Evolutionary conservation across 2,888 invertebrate genomes (phyloP).

Genomic region (Epirrhoe tristata): DNA sequence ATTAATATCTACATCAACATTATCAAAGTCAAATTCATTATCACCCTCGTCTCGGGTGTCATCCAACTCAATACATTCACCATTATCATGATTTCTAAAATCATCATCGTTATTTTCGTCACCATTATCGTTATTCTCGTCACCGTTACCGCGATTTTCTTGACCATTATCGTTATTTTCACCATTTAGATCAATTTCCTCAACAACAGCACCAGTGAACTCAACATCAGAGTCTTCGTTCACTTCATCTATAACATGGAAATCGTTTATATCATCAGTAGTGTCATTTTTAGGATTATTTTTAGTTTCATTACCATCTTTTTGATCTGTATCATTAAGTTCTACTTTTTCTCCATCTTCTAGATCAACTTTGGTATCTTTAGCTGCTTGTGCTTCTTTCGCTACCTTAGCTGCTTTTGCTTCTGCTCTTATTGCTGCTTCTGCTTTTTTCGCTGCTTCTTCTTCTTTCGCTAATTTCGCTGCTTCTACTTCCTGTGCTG

Average conservation of each 20-base stretch:
- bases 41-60: neutral
- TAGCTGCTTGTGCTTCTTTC: neutral
- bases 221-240: conserved; percentile 35
- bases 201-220: neutral
- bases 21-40: neutral
- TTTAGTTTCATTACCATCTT: neutral
- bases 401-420: neutral
- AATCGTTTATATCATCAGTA: conserved; percentile 29
- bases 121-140: neutral
- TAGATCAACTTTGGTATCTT: neutral
- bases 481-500: neutral
- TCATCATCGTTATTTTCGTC: neutral
- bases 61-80: neutral
- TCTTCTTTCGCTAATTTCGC: no score
- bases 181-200: neutral
- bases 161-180: conserved; percentile 7
- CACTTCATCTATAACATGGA: conserved; percentile 39
- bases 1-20: conserved; percentile 32
- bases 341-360: neutral
- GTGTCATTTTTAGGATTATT: neutral
- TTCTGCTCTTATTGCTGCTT: conserved; percentile 1
- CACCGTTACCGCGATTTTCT: conserved; percentile 1
- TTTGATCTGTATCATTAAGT: neutral
- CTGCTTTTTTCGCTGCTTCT: no score
- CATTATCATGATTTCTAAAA: neutral